phyloP scores from a whole-genome alignment of 2,113 vertebrate genomes.

The Stigmatopora argus region DNA sequence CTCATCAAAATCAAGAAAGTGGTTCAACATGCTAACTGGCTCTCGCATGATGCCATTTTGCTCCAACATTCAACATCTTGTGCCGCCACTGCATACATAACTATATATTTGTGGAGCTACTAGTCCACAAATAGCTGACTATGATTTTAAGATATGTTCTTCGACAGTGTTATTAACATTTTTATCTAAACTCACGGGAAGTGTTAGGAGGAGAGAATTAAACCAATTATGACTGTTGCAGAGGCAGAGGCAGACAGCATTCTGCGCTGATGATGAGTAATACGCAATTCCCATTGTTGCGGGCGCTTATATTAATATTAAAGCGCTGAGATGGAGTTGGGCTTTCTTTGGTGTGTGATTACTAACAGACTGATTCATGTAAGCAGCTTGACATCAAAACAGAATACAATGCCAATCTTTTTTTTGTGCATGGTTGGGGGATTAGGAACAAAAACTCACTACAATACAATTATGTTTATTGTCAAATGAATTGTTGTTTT shows the following conservation, averaged over 20 bases:
- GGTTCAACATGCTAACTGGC: not conserved
- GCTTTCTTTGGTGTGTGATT: conserved; percentile 33
- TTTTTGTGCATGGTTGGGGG: conserved; percentile 4
- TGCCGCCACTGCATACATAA: not conserved
- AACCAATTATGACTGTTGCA: conserved; percentile 53
- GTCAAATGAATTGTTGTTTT: not conserved
- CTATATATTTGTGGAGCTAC: not conserved
- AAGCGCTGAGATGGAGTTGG: conserved; percentile 22
- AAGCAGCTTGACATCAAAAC: conserved; percentile 17
- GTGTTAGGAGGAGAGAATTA: conserved; percentile 11
- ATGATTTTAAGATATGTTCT: not conserved
- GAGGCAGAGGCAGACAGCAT: conserved; percentile 49
- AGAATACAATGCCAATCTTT: conserved; percentile 11
- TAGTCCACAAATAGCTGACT: not conserved
- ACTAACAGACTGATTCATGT: conserved; percentile 39
- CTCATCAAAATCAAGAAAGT: conserved; percentile 3
- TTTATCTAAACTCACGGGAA: not conserved
- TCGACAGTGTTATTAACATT: not conserved
- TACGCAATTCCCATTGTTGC: conserved; percentile 50
- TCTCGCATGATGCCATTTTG: not conserved
- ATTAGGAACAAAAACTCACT: not conserved
- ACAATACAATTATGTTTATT: not conserved
- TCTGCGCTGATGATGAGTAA: conserved; percentile 47
- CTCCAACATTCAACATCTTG: not conserved
- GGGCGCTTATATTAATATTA: conserved; percentile 55